Percentiles rank a stretch among this genome's conserved stretches.
Evolutionary conservation across 2,888 invertebrate genomes (phyloP).

Genomic region (Nomada fabriciana): DNA sequence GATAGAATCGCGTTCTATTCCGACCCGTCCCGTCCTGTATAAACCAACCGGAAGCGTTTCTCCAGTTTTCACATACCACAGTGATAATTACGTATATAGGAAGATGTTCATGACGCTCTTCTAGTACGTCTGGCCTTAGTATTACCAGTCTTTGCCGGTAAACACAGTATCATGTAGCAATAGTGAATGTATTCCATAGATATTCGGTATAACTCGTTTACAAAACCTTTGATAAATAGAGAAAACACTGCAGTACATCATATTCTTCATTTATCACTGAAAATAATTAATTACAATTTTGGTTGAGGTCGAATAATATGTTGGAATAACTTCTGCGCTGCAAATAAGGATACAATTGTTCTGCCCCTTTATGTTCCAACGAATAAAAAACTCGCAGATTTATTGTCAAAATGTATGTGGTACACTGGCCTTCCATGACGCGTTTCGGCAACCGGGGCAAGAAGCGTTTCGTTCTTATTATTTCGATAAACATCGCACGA

Average conservation of each 20-base stretch:
- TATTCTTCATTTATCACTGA: not conserved
- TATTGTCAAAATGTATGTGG: slow-evolving; percentile 27
- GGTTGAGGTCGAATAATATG: not conserved
- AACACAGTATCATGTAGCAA: slow-evolving; percentile 5
- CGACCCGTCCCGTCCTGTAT: slow-evolving; percentile 40
- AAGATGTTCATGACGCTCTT: slow-evolving; percentile 72
- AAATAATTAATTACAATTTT: slow-evolving; percentile 2
- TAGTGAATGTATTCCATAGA: not conserved
- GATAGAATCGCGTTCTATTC: slow-evolving; percentile 34
- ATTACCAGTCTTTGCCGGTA: slow-evolving; percentile 24
- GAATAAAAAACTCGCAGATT: slow-evolving; percentile 3
- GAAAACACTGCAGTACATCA: not conserved
- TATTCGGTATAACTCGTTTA: slow-evolving; percentile 10
- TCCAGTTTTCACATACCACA: slow-evolving; percentile 81
- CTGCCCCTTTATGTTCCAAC: not conserved
- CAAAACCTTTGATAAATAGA: not conserved
- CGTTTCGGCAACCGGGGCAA: slow-evolving; percentile 31
- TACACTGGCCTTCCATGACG: slow-evolving; percentile 37
- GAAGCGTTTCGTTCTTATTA: slow-evolving; percentile 51
- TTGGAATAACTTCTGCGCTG: not conserved
- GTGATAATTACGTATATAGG: slow-evolving; percentile 81
- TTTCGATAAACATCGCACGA: slow-evolving; percentile 51
- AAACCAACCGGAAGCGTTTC: slow-evolving; percentile 82
- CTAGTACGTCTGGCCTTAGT: slow-evolving; percentile 51
- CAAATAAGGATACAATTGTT: not conserved